These are phyloP conservation scores for Platichthys stellatus DNA, from an alignment of 2,113 vertebrate genomes.

Conservation along the genomic window DNA sequence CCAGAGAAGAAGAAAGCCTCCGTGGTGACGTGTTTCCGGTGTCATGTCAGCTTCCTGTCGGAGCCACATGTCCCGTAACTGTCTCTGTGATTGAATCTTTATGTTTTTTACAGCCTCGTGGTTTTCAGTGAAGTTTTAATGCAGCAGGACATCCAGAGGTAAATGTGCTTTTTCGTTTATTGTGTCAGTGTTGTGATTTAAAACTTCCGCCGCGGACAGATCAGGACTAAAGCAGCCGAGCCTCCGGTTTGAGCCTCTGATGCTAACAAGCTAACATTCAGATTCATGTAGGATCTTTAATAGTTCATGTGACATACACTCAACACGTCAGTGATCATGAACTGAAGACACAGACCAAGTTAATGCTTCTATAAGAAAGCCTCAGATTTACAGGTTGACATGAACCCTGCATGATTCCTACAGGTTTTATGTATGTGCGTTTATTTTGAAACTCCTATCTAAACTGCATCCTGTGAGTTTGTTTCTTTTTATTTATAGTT, in stretches of 20 bases:
- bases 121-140: neutral
- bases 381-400: too few species aligned
- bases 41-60: conserved; percentile 53
- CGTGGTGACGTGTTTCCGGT: conserved; percentile 54
- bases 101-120: rapidly evolving
- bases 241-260: too few species aligned
- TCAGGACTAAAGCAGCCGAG: neutral
- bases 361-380: too few species aligned
- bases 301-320: too few species aligned
- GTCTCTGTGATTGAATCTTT: neutral
- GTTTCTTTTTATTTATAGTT: too few species aligned
- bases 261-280: neutral
- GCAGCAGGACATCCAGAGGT: conserved; percentile 10
- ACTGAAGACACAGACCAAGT: too few species aligned
- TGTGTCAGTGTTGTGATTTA: neutral
- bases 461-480: too few species aligned
- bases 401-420: too few species aligned
- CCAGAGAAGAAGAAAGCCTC: neutral
- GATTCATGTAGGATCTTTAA: neutral
- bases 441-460: too few species aligned
- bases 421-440: too few species aligned
- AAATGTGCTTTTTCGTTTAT: neutral
- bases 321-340: too few species aligned
- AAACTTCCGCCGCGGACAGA: neutral
- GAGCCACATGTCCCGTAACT: conserved; percentile 18